Evolutionary conservation across 2,888 invertebrate species (phyloP).

Genomic region (Eupithecia insigniata): DNA sequence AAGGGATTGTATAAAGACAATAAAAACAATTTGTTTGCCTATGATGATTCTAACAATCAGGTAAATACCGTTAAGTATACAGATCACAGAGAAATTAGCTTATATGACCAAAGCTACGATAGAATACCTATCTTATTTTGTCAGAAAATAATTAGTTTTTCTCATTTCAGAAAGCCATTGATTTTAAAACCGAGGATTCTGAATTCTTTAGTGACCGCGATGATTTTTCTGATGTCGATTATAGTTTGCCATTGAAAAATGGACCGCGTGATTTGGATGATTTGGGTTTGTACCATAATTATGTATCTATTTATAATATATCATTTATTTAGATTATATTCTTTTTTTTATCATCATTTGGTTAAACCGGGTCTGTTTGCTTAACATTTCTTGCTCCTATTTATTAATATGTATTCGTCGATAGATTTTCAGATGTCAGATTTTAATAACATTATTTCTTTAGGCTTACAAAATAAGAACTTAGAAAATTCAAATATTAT

Average conservation of each 20-base stretch:
- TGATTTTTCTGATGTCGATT: constrained; percentile 62
- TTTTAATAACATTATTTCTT: too few relatives aligned
- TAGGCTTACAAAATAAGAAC: too few relatives aligned
- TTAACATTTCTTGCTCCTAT: neutral
- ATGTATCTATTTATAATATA: neutral
- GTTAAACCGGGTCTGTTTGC: neutral
- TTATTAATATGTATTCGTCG: neutral
- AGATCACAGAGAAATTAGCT: neutral
- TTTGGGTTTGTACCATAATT: constrained; percentile 25
- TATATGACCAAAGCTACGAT: neutral
- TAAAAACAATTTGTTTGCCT: constrained; percentile 36
- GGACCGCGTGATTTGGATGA: constrained; percentile 47
- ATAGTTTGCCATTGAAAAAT: constrained; percentile 47
- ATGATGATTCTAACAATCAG: constrained; percentile 19
- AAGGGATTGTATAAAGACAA: constrained; percentile 60
- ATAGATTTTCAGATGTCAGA: too few relatives aligned
- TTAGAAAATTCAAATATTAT: too few relatives aligned
- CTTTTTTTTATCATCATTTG: neutral
- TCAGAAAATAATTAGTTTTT: neutral
- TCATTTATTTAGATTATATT: neutral
- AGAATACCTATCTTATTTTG: neutral
- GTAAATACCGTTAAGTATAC: constrained; percentile 2
- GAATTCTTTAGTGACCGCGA: constrained; percentile 50
- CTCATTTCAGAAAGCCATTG: constrained; percentile 38
- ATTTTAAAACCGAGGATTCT: constrained; percentile 64